Percentiles rank a stretch among this genome's conserved stretches.
phyloP scores from a whole-genome alignment of 2,797 vertebrate species.

The Hirundo rustica region DNA sequence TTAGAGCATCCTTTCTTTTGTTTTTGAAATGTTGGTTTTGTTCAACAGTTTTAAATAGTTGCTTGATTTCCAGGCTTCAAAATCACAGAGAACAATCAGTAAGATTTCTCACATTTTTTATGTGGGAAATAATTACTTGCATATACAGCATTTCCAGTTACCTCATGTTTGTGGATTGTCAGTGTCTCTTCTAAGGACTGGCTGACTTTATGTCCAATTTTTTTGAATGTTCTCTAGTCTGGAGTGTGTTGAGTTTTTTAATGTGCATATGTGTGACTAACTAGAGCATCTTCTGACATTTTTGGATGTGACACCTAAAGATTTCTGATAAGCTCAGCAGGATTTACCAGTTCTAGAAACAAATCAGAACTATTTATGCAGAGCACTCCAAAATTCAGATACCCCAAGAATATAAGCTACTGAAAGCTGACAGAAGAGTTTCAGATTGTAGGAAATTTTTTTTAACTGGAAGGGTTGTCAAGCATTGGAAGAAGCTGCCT shows the following conservation, averaged over 20 bases:
- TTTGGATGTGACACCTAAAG: not conserved
- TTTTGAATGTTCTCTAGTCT: not conserved
- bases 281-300: not conserved
- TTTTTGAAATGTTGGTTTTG: conserved; percentile 2
- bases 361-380: not conserved
- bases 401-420: not conserved
- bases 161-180: conserved; percentile 12
- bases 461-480: not conserved
- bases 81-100: not conserved
- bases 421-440: not conserved
- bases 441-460: not conserved
- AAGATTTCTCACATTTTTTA: not conserved
- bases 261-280: not conserved
- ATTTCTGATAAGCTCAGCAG: not conserved
- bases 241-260: not conserved
- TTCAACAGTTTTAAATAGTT: not conserved
- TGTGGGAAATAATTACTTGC: not conserved
- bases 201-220: not conserved
- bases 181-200: not conserved
- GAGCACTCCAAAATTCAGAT: not conserved
- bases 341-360: not conserved
- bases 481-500: not conserved
- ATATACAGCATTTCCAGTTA: not conserved
- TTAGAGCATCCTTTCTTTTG: not conserved
- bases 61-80: not conserved